phyloP scores from a whole-genome alignment of 2,797 vertebrate genomes.

The Simalia tracyae region DNA sequence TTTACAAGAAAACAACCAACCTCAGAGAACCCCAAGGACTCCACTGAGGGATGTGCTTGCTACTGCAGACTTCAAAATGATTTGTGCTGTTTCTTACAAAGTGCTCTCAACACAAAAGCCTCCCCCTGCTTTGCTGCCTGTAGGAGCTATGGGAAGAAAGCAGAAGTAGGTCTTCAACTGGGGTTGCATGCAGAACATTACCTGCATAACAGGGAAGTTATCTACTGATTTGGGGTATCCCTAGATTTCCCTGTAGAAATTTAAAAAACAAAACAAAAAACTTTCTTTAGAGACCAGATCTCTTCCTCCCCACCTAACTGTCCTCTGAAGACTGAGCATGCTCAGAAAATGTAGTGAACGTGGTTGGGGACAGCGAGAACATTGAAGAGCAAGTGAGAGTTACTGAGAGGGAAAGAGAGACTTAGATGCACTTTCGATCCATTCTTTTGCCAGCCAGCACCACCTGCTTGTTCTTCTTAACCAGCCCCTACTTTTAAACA shows the following conservation, averaged over 20 bases:
- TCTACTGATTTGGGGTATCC: too few relatives aligned
- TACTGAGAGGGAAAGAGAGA: neutral
- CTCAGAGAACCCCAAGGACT: too few relatives aligned
- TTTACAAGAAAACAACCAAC: too few relatives aligned
- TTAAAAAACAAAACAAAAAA: neutral
- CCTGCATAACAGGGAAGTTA: too few relatives aligned
- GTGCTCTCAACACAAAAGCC: neutral
- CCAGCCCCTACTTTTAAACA: neutral
- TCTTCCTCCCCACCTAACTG: neutral
- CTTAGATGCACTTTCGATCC: too few relatives aligned
- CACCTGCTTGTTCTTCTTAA: neutral
- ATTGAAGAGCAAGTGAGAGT: neutral
- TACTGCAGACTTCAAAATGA: neutral
- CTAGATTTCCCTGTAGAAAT: too few relatives aligned
- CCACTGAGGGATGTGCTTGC: neutral
- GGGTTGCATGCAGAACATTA: too few relatives aligned
- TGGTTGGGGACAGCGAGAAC: neutral
- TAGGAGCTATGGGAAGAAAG: neutral
- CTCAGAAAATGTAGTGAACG: neutral
- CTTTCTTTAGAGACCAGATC: neutral
- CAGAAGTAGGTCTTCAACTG: too few relatives aligned
- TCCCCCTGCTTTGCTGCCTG: neutral
- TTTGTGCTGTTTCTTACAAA: neutral
- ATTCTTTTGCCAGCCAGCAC: too few relatives aligned
- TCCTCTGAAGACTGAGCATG: neutral